Conservation (phyloP, 2,888 invertebrate species). For the Choreutis nemorana region DNA sequence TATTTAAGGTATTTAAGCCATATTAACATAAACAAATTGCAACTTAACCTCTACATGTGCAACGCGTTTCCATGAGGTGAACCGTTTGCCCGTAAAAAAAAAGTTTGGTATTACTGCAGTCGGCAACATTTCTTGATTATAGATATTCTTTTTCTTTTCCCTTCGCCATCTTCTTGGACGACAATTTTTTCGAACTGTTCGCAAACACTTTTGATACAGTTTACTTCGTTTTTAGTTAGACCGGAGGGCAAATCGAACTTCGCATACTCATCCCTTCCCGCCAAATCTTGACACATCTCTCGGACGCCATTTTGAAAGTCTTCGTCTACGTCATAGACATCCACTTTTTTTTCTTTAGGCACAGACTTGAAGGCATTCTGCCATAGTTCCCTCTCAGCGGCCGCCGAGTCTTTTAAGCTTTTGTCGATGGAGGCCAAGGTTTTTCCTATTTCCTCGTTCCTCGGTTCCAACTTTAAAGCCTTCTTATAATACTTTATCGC, state of each 20-base stretch:
- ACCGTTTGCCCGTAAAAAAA: no score
- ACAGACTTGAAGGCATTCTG: conserved; percentile 28
- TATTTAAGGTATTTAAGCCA: no score
- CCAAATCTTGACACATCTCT: conserved; percentile 43
- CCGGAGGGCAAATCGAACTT: conserved; percentile 40
- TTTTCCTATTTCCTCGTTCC: conserved; percentile 43
- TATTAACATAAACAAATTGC: no score
- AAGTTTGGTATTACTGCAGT: no score
- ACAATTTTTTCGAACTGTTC: conserved; percentile 25
- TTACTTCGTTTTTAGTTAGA: conserved; percentile 29
- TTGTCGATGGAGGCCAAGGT: conserved; percentile 30
- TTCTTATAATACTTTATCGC: conserved; percentile 39
- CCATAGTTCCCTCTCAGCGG: conserved; percentile 39
- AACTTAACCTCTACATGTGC: no score
- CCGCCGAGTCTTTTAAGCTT: conserved; percentile 20
- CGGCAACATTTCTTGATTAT: conserved; percentile 38
- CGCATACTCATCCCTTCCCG: conserved; percentile 25
- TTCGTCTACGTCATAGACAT: conserved; percentile 31
- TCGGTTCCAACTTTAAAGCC: conserved; percentile 47
- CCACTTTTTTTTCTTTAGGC: conserved; percentile 19
- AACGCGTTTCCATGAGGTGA: no score
- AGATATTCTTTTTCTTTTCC: conserved; percentile 27
- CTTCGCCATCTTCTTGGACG: conserved; percentile 29
- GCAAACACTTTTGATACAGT: conserved; percentile 31
- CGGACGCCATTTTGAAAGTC: conserved; percentile 33